Evolutionary conservation across 1,140 invertebrate species (phyloP).

Genomic region (Heliconius congener): DNA sequence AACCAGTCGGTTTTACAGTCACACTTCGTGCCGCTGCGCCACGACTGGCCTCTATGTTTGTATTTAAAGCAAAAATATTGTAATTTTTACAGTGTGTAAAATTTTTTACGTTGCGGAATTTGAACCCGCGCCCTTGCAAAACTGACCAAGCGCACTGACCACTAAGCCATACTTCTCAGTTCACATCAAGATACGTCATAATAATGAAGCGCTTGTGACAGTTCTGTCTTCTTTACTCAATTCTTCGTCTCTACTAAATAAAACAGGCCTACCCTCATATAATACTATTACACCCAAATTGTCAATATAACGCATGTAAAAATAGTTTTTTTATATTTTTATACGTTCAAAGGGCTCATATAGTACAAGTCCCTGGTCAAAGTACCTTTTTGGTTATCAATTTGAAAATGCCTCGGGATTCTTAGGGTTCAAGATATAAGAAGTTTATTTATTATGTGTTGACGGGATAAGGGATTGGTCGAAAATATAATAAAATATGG

Average conservation of each 20-base stretch:
- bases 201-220: no score
- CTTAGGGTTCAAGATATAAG: conserved; percentile 3
- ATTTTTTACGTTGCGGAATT: no score
- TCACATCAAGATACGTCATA: no score
- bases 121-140: not conserved
- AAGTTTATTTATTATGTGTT: not conserved
- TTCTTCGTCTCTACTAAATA: not conserved
- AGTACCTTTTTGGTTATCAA: conserved; percentile 8
- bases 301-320: not conserved
- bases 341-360: not conserved
- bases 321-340: conserved; percentile 1
- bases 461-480: not conserved
- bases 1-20: no score
- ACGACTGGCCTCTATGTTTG: no score
- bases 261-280: not conserved
- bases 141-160: no score
- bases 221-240: no score
- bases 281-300: not conserved
- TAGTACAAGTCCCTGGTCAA: not conserved
- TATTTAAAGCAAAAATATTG: no score
- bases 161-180: no score
- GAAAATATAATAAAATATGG: not conserved
- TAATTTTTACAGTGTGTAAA: no score
- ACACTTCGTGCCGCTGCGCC: no score
- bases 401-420: not conserved